Evolutionary conservation across 2,888 invertebrate species (phyloP), one percentile per base, ranked within the genome.

Genomic region (Conistra vaccinii): DNA sequence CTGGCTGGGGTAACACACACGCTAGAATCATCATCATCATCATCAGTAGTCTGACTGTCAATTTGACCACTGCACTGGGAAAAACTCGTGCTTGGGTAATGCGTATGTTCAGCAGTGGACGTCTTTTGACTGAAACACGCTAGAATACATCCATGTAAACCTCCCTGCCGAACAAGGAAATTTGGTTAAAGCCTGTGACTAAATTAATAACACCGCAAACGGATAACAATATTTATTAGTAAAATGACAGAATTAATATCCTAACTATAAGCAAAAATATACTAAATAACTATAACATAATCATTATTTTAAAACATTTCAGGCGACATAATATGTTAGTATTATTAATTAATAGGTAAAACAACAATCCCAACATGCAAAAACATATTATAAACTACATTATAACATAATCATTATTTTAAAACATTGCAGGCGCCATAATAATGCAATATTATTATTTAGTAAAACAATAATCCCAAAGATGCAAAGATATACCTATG

Each of bases 231-330:
- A 73, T 72, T 73, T 73, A 72, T 45, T 55, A 48, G 10, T 51
- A 42, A 74, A 74, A 32, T 51, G 42, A 45, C 17, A 72, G 58
- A 73, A 29, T 60, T 39, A 45, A 10, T 70, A 73, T 14, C 23
- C 9, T 23, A 57, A 58, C 17, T 35, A 17, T 26, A 39, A 39
- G 12, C 23, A 57, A 58, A 29, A 58, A 60, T 51, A 39, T 39
- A 39, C 14, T 48, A 73, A 73, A 58, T 58, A 48, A 39, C 20
- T 57, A 51, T 9, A n/a, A 55, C 45, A 6, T 61, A 39, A 51
- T 74, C 6, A 39, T 39, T 17, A 73, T 48, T 58, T 26, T 35
- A 29, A 42, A 69, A 57, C 1, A 72, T 26, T 69, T 32, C 7
- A 32, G 2, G 9, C 6, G 42, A 42, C 39, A 32, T 69, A 71